Base-by-base conservation (phyloP, 2,113 vertebrate species). In the Ranitomeya variabilis region DNA sequence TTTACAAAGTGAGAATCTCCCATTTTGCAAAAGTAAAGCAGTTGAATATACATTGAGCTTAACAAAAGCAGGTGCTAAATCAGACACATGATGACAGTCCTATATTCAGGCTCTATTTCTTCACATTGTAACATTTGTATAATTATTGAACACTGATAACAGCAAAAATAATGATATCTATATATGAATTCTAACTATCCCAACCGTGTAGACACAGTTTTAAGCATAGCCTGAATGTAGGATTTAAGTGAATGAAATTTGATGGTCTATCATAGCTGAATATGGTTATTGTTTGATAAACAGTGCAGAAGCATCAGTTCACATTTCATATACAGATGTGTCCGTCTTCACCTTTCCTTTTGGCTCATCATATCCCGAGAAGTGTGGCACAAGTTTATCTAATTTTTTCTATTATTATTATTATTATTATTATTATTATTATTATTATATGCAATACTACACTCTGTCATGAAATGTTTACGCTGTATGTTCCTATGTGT, bases 161-260 rank as follows among this genome's bases (percentile, higher is more conserved):
- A 71, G 14, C 19, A 84, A 11, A 2, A 6, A 1, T 71, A 26
- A 18, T 84, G 4, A 52, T 55, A 26, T 55, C 1, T 45, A 69
- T 18, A 26, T 54, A 6, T 57, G 21, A 54, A 87, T 80, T 37
- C 31, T n/a, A 76, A 83, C 37, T 59, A 80, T 85, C 59, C 12
- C 6, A 71, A 55, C 15, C 12, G 21, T 14, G 23, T 19, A 71
- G 37, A 21, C 37, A 55, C 1, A 77, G 55, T 66, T 45, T 55
- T 52, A 67, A 69, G 15, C 19, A 88, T 93, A 93, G 92, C 94
- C 94, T 96, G 94, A 94, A 95, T 93, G 95, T n/a, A 95, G 91
- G 90, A 55, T 90, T 92, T 88, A 93, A 93, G 93, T 80, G 60
- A 89, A 93, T 94, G 91, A 90, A 92, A 92, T 90, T 91, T 92